Evolutionary conservation across 2,113 vertebrate species (phyloP).

Genomic region (Hassar affinis): DNA sequence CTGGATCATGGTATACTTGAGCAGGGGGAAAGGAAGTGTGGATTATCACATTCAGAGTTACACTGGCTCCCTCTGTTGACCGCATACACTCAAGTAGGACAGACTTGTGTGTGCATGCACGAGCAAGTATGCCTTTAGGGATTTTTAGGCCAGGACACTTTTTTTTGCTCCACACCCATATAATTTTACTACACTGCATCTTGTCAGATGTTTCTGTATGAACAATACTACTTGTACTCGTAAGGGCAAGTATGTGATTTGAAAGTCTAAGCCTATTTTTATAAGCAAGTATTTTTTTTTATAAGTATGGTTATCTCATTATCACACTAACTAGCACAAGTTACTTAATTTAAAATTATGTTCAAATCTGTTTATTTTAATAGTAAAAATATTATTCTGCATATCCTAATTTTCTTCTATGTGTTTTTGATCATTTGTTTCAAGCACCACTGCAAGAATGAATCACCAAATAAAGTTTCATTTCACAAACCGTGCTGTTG

Average conservation of each 20-base stretch:
- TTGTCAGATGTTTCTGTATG: not conserved
- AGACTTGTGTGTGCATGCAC: not conserved
- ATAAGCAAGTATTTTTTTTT: too few relatives aligned
- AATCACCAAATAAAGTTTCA: not conserved
- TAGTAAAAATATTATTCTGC: not conserved
- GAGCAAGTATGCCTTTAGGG: not conserved
- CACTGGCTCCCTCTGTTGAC: constrained; percentile 3
- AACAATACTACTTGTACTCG: not conserved
- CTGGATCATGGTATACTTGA: not conserved
- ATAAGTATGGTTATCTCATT: not conserved
- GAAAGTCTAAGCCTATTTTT: not conserved
- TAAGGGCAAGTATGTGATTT: not conserved
- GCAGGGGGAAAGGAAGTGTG: not conserved
- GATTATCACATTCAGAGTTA: not conserved
- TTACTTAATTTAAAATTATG: not conserved
- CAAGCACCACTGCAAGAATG: not conserved
- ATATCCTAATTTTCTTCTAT: not conserved
- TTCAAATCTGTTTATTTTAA: not conserved
- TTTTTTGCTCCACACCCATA: not conserved
- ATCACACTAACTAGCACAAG: not conserved
- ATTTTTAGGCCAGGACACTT: not conserved
- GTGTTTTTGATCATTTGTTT: not conserved
- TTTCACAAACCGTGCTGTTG: not conserved
- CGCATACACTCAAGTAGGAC: not conserved
- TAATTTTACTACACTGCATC: not conserved